These are phyloP conservation scores for Orchesella flavescens DNA, from an alignment of 2,888 invertebrate species.

Conservation along the genomic window DNA sequence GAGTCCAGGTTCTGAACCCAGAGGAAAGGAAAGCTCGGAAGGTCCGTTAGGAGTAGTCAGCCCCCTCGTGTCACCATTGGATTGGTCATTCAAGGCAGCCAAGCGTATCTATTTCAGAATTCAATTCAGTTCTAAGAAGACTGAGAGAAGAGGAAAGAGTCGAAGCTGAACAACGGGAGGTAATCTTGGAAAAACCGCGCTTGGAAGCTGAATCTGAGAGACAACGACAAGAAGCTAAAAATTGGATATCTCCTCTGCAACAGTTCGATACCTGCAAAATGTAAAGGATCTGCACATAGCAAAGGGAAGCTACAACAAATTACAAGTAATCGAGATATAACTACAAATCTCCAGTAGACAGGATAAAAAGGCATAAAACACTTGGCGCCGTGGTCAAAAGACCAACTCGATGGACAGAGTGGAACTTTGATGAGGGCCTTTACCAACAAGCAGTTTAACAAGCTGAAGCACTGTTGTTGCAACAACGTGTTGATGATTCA, in stretches of 20 bases:
- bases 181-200: not conserved
- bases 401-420: no score
- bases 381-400: no score
- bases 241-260: not conserved
- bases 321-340: no score
- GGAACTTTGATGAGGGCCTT: no score
- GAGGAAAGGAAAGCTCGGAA: slow-evolving; percentile 94
- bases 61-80: slow-evolving; percentile 90
- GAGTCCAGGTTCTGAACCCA: slow-evolving; percentile 94
- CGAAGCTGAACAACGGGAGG: not conserved
- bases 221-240: not conserved
- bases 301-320: no score
- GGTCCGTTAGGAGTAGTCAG: slow-evolving; percentile 93
- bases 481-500: no score
- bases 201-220: not conserved
- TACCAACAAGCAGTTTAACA: no score
- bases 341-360: no score
- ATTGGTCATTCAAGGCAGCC: slow-evolving; percentile 93
- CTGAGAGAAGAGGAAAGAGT: not conserved
- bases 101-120: slow-evolving; percentile 95
- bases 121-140: no score
- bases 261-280: not conserved
- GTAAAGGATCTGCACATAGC: no score
- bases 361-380: no score
- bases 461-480: no score